Conservation (phyloP, 2,113 vertebrate genomes). For the Ibidorhyncha struthersii region DNA sequence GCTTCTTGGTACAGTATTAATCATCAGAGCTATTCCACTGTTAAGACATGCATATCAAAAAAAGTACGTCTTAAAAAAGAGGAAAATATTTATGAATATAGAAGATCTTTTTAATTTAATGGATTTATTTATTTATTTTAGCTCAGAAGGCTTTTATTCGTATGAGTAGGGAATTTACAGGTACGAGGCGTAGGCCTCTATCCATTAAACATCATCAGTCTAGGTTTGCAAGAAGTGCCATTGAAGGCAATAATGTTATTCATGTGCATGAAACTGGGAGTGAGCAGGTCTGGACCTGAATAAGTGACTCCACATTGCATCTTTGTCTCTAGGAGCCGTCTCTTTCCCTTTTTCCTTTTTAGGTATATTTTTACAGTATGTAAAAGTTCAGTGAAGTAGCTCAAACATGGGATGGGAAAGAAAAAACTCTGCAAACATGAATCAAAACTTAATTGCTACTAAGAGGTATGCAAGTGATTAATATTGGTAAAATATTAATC, state of each 20-base stretch:
- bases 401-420: neutral
- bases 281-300: neutral
- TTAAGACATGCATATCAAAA: neutral
- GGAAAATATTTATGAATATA: neutral
- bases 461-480: neutral
- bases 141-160: neutral
- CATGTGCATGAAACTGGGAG: neutral
- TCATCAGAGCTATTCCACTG: neutral
- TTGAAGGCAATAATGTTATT: neutral
- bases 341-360: neutral
- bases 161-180: neutral
- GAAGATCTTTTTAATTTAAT: neutral
- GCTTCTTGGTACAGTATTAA: neutral
- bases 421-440: neutral
- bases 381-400: neutral
- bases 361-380: neutral
- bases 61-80: neutral
- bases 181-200: neutral
- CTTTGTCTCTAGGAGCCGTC: neutral
- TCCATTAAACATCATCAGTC: neutral
- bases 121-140: neutral
- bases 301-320: neutral
- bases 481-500: neutral
- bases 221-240: neutral
- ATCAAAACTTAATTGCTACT: neutral